Percentiles rank a stretch among this genome's conserved stretches.
These are phyloP conservation scores for Smittia aterrima DNA, from an alignment of 2,888 invertebrate species.

Conservation along the genomic window DNA sequence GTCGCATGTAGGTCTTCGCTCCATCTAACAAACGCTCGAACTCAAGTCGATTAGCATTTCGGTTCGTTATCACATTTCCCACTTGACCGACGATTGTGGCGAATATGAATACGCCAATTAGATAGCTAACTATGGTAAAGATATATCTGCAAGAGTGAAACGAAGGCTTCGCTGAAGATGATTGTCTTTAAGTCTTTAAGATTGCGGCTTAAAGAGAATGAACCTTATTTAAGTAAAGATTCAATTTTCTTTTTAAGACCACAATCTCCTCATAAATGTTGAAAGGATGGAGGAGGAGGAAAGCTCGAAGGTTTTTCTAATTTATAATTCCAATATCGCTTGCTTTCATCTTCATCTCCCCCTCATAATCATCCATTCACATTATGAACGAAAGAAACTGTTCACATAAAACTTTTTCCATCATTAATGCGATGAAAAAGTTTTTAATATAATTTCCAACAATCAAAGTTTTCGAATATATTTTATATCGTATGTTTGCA, in stretches of 20 bases:
- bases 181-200: background rate
- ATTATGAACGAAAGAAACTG: background rate
- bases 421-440: constrained; percentile 22
- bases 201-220: background rate
- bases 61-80: constrained; percentile 95
- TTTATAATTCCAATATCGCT: constrained; percentile 1
- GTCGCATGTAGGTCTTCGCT: constrained; percentile 95
- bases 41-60: constrained; percentile 92
- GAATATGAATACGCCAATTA: constrained; percentile 96
- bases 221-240: background rate
- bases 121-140: constrained; percentile 94
- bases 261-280: background rate
- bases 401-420: constrained; percentile 14
- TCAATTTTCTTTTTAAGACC: background rate
- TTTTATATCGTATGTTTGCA: constrained; percentile 40
- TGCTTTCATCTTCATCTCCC: background rate
- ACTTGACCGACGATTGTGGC: constrained; percentile 98
- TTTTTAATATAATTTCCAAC: constrained; percentile 28
- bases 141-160: constrained; percentile 71
- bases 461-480: constrained; percentile 52
- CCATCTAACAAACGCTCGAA: constrained; percentile 93
- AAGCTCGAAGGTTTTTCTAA: background rate
- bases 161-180: background rate
- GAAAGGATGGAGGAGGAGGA: background rate
- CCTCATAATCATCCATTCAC: background rate